These are phyloP conservation scores for Perca flavescens DNA, from an alignment of 2,113 vertebrate species.

Conservation along the genomic window DNA sequence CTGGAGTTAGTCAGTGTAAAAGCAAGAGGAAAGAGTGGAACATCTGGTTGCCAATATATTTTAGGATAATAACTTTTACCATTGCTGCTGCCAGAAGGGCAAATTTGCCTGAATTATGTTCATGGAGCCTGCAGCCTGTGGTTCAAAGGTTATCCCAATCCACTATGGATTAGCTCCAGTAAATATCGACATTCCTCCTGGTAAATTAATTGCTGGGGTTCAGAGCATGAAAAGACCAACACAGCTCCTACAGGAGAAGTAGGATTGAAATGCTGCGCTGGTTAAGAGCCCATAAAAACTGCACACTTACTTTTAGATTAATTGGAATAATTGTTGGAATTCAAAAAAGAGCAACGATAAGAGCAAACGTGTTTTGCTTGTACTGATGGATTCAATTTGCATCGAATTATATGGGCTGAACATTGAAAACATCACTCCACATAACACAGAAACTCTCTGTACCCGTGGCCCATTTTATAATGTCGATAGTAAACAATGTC, in stretches of 20 bases:
- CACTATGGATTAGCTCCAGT: constrained; percentile 43
- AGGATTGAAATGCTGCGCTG: constrained; percentile 30
- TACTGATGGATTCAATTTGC: not conserved
- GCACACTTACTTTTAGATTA: not conserved
- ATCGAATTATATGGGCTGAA: not conserved
- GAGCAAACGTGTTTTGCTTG: not conserved
- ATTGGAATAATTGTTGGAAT: not conserved
- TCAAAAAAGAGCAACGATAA: not conserved
- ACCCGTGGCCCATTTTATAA: too few species aligned
- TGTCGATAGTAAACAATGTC: not conserved
- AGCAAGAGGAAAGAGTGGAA: not conserved
- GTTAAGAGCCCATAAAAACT: not conserved
- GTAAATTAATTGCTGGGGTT: constrained; percentile 63
- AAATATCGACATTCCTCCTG: constrained; percentile 67
- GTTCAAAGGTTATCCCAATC: constrained; percentile 57
- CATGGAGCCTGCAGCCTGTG: not conserved
- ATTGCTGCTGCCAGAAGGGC: constrained; percentile 16
- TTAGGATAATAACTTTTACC: constrained; percentile 17
- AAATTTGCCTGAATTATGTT: not conserved
- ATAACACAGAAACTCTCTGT: not conserved
- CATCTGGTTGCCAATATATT: constrained; percentile 4
- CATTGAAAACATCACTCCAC: not conserved
- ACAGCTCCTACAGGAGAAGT: constrained; percentile 59
- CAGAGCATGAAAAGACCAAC: constrained; percentile 19
- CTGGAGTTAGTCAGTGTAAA: not conserved